A percentile compares a stretch with the other conserved stretches of the same genome.
phyloP scores from a whole-genome alignment of 1,140 invertebrate species.

The Apocrypta bakeri region DNA sequence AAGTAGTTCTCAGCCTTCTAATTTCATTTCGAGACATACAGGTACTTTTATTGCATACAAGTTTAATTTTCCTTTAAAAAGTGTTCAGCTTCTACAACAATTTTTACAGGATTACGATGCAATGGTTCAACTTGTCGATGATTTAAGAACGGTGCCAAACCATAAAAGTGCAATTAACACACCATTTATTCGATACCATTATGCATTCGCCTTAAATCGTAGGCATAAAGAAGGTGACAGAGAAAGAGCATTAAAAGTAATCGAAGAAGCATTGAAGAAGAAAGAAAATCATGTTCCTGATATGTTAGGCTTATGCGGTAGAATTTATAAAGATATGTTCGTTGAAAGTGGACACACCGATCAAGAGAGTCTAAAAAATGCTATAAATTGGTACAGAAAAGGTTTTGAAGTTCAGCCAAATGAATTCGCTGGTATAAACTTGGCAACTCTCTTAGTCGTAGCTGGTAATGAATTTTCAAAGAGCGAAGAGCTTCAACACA shows the following conservation, averaged over 20 bases:
- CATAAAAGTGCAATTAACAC: slow-evolving; percentile 92
- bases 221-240: slow-evolving; percentile 95
- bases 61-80: too few relatives aligned
- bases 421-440: slow-evolving; percentile 99
- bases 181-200: slow-evolving; percentile 92
- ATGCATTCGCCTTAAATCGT: slow-evolving; percentile 97
- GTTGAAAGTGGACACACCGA: slow-evolving; percentile 96
- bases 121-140: slow-evolving; percentile 97
- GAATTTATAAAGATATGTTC: slow-evolving; percentile 99
- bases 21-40: slow-evolving; percentile 94
- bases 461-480: slow-evolving; percentile 96
- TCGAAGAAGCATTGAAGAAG: slow-evolving; percentile 91
- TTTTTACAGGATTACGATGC: slow-evolving; percentile 92
- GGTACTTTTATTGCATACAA: slow-evolving; percentile 72
- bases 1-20: slow-evolving; percentile 94
- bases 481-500: slow-evolving; percentile 92
- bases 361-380: slow-evolving; percentile 89
- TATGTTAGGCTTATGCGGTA: slow-evolving; percentile 97
- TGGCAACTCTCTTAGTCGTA: slow-evolving; percentile 98
- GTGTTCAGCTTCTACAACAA: too few relatives aligned
- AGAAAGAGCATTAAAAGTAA: slow-evolving; percentile 93
- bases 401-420: slow-evolving; percentile 98
- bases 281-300: slow-evolving; percentile 96
- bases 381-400: slow-evolving; percentile 98
- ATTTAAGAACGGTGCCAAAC: slow-evolving; percentile 94